Evolutionary conservation across 2,888 invertebrate species (phyloP), one percentile per base, ranked within the genome.

Genomic region (Hedya salicella): DNA sequence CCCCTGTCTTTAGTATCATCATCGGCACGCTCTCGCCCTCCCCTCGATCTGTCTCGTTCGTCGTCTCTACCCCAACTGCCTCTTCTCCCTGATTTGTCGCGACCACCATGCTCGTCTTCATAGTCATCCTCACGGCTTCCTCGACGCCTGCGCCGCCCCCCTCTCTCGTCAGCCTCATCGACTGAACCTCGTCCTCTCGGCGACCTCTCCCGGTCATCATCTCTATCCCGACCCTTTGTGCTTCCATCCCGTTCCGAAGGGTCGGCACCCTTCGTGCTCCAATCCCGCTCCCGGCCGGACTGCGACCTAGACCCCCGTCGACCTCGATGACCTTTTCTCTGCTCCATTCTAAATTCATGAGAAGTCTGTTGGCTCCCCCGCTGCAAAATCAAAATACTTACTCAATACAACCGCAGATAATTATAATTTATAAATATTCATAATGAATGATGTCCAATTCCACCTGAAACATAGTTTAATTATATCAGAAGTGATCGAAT

Each of bases 11-110:
- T 3, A 14, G 13, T n/a, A n/a, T 25, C 25, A 2, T 25, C 25
- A 11, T 25, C 36, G 9, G n/a, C 40, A 17, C 13, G 11, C n/a
- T n/a, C n/a, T 40, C 32, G 13, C 13, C 50, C 42, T 40, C 48
- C 32, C 32, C 36, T 11, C 16, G 30, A n/a, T 30, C 39, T 32
- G 14, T 30, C 67, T 21, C 25, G 30, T 49, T 21, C 39, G 1
- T 13, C 57, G 30, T 42, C 57, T n/a, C 14, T 39, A 49, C 14
- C 46, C 17, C 57, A 16, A 6, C 32, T 46, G 13, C 32, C 30
- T 19, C 25, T 13, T 19, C 25, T 13, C 16, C 54, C 52, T 40
- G 16, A 14, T 42, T 36, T 21, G 14, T 14, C 42, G 13, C 30
- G 11, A 1, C 25, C 52, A 13, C 48, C 39, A 30, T n/a, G 14